Base-by-base conservation (phyloP, 2,113 vertebrate genomes). In the Psophia crepitans region DNA sequence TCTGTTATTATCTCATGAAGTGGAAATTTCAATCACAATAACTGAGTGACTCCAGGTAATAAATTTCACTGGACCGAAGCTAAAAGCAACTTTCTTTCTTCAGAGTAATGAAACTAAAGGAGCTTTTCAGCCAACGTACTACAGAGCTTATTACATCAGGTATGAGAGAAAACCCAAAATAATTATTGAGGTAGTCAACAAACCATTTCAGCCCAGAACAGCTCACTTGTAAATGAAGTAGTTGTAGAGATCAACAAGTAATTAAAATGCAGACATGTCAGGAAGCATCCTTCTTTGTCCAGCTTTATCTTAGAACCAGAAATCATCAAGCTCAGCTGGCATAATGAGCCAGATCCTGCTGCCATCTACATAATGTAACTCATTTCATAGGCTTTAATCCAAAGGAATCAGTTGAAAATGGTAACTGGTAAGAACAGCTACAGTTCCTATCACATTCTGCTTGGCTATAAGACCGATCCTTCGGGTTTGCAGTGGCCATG, bases 21-120 rank as follows among this genome's bases (percentile, higher is more conserved):
- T 91, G 68, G 60, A 91, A 93, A 84, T 94, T 95, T 96, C 95
- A 96, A 61, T 96, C 90, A 88, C 74, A 83, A 22, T 95, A 87
- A 83, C 84, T 53, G 39, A 85, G 53, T 43, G 53, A 51, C 19
- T 90, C 20, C n/a, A 79, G 64, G 44, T 91, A 92, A 37, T 96
- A 91, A 75, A 78, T 73, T 64, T 68, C 61, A 83, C 54, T 92
- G 71, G 70, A 81, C 70, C 1, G 0, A 84, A 91, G 70, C 90
- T 92, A 92, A 97, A 93, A 94, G 65, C 86, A 95, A 41, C 46
- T 39, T 76, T 53, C 32, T 84, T 33, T 88, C 68, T 60, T 89
- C 11, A 4, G 82, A 43, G 30, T 77, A 89, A 89, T 73, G 43
- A 93, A 89, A 85, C 12, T 64, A 85, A 83, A 83, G 93, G 28